phyloP scores from a whole-genome alignment of 2,797 vertebrate species.

The Rousettus madagascariensis region DNA sequence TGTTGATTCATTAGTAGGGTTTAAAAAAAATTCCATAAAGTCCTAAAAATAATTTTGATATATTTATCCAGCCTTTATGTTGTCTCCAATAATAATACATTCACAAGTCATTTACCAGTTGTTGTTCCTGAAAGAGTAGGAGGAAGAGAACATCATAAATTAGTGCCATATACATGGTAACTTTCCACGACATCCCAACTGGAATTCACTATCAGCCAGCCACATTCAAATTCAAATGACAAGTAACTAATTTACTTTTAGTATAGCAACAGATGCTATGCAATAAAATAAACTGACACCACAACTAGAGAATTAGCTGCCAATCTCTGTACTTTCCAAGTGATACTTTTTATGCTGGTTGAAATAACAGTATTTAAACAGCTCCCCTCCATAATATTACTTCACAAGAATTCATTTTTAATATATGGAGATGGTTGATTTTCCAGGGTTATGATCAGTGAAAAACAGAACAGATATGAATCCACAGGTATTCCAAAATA shows the following conservation, averaged over 20 bases:
- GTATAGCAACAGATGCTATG: not conserved
- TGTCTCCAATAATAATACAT: not conserved
- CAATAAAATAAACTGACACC: slow-evolving; percentile 39
- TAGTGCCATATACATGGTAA: not conserved
- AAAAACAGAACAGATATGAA: slow-evolving; percentile 14
- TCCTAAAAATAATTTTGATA: not conserved
- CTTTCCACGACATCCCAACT: not conserved
- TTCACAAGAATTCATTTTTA: slow-evolving; percentile 17
- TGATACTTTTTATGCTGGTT: not conserved
- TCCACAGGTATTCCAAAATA: not conserved
- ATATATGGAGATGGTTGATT: not conserved
- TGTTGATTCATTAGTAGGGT: not conserved
- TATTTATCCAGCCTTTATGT: not conserved
- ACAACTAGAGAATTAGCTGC: not conserved
- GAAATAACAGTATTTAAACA: slow-evolving; percentile 29
- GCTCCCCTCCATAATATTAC: not conserved
- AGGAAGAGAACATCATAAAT: not conserved
- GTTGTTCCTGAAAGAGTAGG: not conserved
- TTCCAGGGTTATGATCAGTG: not conserved
- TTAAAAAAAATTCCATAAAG: slow-evolving; percentile 24
- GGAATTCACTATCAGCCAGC: slow-evolving; percentile 2
- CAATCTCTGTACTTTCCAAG: slow-evolving; percentile 7
- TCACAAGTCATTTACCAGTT: not conserved
- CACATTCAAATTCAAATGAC: not conserved
- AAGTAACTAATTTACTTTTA: not conserved